Evolutionary conservation across 2,113 vertebrate species (phyloP).

Genomic region (Dolichallabes microphthalmus): DNA sequence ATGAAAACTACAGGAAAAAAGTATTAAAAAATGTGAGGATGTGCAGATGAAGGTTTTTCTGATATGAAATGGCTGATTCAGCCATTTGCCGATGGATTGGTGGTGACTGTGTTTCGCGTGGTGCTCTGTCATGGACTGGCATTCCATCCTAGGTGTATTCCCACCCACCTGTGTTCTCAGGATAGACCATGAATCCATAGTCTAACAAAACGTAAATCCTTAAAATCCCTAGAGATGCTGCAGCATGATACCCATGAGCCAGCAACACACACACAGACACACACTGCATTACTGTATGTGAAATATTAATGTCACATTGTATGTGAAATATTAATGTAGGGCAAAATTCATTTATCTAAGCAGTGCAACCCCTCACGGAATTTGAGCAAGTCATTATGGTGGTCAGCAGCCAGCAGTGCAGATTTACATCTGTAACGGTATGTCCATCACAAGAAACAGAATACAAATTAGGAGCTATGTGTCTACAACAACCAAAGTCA

Average conservation of each 20-base stretch:
- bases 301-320: neutral
- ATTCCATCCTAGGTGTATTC: neutral
- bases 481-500: constrained; percentile 4
- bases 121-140: neutral
- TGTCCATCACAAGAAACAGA: constrained; percentile 38
- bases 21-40: constrained; percentile 2
- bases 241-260: neutral
- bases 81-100: neutral
- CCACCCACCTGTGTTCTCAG: neutral
- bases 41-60: constrained; percentile 34
- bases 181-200: neutral
- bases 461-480: neutral
- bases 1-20: neutral
- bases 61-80: constrained; percentile 18
- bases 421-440: constrained; percentile 36
- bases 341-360: neutral
- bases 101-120: neutral
- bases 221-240: neutral
- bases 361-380: neutral
- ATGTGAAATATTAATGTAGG: neutral
- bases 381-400: constrained; percentile 17
- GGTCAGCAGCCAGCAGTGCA: constrained; percentile 37
- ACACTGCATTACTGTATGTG: too few relatives aligned
- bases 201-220: neutral
- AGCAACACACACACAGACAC: neutral